These are phyloP conservation scores for Gryllus longicercus DNA, from an alignment of 2,888 invertebrate genomes.

Conservation along the genomic window DNA sequence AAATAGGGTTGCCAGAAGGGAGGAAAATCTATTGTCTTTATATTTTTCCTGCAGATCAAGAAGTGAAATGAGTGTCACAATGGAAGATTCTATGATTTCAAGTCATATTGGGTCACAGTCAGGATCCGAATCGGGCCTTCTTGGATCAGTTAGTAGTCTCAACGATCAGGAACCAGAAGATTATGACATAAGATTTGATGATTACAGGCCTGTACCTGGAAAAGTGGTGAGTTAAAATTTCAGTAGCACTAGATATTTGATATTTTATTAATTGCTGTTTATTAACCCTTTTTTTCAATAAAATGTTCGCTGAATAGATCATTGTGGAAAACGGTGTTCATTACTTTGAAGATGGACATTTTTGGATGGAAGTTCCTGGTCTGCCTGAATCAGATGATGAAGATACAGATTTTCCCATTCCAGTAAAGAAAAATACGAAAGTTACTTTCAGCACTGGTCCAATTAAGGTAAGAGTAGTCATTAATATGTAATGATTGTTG, in stretches of 20 bases:
- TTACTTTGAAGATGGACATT: conserved; percentile 89
- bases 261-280: not conserved
- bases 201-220: conserved; percentile 41
- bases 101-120: conserved; percentile 45
- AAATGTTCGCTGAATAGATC: conserved; percentile 39
- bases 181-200: not conserved
- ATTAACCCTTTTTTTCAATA: not conserved
- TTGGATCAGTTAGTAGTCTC: conserved; percentile 55
- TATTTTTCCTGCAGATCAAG: conserved; percentile 42
- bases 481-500: not conserved
- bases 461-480: conserved; percentile 55
- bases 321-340: conserved; percentile 78
- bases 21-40: no score
- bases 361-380: conserved; percentile 78
- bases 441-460: conserved; percentile 74
- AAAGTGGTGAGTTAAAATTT: conserved; percentile 39
- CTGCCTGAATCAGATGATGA: conserved; percentile 39
- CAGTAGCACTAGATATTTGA: not conserved
- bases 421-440: conserved; percentile 72
- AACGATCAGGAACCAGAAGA: conserved; percentile 43
- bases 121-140: conserved; percentile 41
- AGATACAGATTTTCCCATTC: conserved; percentile 65
- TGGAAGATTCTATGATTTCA: conserved; percentile 47
- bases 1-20: no score
- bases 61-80: conserved; percentile 45